These are phyloP conservation scores for Luffia ferchaultella DNA, from an alignment of 2,888 invertebrate genomes.

Conservation along the genomic window DNA sequence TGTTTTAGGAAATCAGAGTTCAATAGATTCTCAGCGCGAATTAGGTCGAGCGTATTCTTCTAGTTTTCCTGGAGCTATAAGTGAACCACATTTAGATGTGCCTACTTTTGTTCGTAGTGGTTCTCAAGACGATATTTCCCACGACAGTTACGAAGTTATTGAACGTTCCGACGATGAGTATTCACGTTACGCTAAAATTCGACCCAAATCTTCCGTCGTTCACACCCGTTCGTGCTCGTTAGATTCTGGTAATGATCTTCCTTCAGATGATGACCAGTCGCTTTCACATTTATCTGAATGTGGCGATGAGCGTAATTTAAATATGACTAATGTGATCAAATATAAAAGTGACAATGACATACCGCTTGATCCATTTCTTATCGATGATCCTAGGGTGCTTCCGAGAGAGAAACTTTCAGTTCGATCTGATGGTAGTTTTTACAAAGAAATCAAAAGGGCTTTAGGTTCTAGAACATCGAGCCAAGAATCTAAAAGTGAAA, in stretches of 20 bases:
- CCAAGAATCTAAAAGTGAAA: slow-evolving; percentile 74
- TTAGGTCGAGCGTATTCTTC: slow-evolving; percentile 83
- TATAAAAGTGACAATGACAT: slow-evolving; percentile 74
- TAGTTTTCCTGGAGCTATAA: slow-evolving; percentile 84
- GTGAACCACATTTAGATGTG: slow-evolving; percentile 72
- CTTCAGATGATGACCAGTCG: slow-evolving; percentile 76
- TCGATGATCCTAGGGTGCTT: slow-evolving; percentile 79
- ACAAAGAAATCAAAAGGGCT: slow-evolving; percentile 72
- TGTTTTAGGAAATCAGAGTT: slow-evolving; percentile 45
- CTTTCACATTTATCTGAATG: slow-evolving; percentile 61
- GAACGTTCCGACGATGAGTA: slow-evolving; percentile 77
- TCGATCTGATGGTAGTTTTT: slow-evolving; percentile 77
- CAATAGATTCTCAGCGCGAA: slow-evolving; percentile 74
- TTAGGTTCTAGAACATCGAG: slow-evolving; percentile 73
- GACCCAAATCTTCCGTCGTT: slow-evolving; percentile 36
- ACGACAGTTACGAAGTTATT: slow-evolving; percentile 87
- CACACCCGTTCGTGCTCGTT: slow-evolving; percentile 75
- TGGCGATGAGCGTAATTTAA: slow-evolving; percentile 62
- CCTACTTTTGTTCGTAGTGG: slow-evolving; percentile 71
- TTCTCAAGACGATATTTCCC: slow-evolving; percentile 87
- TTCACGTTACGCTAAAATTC: slow-evolving; percentile 39
- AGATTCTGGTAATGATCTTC: slow-evolving; percentile 79
- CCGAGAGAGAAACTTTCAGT: slow-evolving; percentile 76
- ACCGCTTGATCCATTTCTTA: slow-evolving; percentile 78
- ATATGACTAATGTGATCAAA: slow-evolving; percentile 62